Evolutionary conservation across 1,140 invertebrate genomes (phyloP), one percentile per base, ranked within the genome.

Genomic region (Pseudomyrmex concolor): DNA sequence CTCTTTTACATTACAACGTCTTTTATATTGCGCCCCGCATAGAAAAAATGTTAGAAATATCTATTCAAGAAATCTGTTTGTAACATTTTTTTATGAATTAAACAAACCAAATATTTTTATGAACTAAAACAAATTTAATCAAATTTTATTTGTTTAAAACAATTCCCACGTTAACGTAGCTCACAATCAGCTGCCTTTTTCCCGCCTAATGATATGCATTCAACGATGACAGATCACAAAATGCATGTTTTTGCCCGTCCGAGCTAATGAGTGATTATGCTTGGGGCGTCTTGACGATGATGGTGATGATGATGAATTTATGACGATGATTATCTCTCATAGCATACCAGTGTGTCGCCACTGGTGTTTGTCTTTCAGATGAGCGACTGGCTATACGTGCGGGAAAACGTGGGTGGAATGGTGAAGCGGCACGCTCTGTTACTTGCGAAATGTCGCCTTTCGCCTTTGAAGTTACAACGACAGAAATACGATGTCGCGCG

Each of bases 291-390:
- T 77, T 86, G 83, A 87, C 77, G 84, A 89, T 89, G 84, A 86
- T 90, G 84, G 84, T 87, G 90, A 90, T 89, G 86, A 90, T 90
- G 89, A 92, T 91, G 86, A 91, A 92, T 91, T 91, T 89, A 90
- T 89, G 90, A 91, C 84, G 89, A 91, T 89, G 90, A 91, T 91
- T 92, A 91, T 89, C 77, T 82, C 63, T 54, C 73, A 68, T 87
- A 74, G 85, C 84, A 83, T 91, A 89, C 84, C 89, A 85, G 84
- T 90, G 86, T 84, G 84, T 91, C 84, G 89, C 90, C 89, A 91
- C 89, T 62, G 87, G 90, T 91, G 84, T 90, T 91, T 84, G 77
- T 86, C 86, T 87, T 88, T 84, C 73, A 70, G 81, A 86, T 55
- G 73, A 80, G 63, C 67, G 55, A 70, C 22, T 51, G 57, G 64